Evolutionary conservation across 1,140 invertebrate genomes (phyloP).

Genomic region (Diuraphis noxia): DNA sequence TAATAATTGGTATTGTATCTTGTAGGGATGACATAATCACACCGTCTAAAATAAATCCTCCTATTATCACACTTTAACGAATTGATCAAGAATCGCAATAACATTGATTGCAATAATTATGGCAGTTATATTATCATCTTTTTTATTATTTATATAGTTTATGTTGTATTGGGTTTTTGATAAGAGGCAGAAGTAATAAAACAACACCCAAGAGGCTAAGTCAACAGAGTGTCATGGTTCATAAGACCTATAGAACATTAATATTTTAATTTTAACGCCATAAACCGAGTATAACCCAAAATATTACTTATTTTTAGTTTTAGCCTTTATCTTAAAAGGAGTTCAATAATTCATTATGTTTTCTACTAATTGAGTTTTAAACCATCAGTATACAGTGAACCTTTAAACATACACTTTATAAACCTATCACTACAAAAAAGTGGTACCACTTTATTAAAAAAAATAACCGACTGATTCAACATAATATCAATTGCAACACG

Average conservation of each 20-base stretch:
- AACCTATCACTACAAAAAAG: not conserved
- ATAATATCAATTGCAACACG: not conserved
- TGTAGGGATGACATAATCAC: not conserved
- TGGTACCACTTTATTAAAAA: not conserved
- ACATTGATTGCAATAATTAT: not conserved
- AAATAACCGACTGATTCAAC: not conserved
- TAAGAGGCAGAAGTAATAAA: not conserved
- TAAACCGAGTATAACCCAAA: not conserved
- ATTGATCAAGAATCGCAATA: not conserved
- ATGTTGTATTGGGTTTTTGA: not conserved
- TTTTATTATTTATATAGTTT: not conserved
- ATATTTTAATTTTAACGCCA: not conserved
- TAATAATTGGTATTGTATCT: not conserved
- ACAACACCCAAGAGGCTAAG: not conserved
- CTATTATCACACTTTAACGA: not conserved
- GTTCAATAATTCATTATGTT: not conserved
- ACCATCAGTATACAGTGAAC: not conserved
- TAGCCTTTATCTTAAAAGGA: too few species aligned
- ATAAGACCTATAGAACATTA: not conserved
- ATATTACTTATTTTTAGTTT: not conserved
- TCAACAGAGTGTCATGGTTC: not conserved
- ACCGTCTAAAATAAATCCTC: not conserved
- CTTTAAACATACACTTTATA: too few species aligned
- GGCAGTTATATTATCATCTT: not conserved
- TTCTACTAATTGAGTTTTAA: too few species aligned